A percentile compares a stretch with the other conserved stretches of the same genome.
phyloP scores from a whole-genome alignment of 1,140 invertebrate genomes.

The Anastatus disparis region DNA sequence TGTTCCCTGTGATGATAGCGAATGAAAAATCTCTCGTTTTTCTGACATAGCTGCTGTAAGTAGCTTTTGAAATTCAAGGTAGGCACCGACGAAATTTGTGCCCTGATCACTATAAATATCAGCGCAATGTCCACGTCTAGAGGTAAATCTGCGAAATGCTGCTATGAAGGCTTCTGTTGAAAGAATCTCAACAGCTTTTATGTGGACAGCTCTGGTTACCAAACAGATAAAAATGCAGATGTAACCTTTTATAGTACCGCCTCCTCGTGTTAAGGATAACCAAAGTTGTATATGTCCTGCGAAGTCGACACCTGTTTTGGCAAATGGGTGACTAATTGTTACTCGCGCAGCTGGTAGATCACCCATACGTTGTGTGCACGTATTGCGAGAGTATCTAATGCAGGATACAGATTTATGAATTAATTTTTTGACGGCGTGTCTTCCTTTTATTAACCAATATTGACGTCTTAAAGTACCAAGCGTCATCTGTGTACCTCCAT shows the following conservation, averaged over 20 bases:
- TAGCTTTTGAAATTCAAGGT: constrained; percentile 41
- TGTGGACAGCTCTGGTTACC: constrained; percentile 51
- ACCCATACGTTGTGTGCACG: neutral
- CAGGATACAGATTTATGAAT: neutral
- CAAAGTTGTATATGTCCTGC: constrained; percentile 51
- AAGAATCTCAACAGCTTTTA: constrained; percentile 54
- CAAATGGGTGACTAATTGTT: neutral
- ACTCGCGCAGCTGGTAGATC: neutral
- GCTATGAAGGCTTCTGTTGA: constrained; percentile 53
- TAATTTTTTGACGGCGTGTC: neutral
- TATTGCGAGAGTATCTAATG: neutral
- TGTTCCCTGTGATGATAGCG: constrained; percentile 17
- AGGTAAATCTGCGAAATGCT: constrained; percentile 53
- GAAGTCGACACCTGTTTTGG: constrained; percentile 51
- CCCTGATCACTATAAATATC: constrained; percentile 54
- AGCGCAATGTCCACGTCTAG: constrained; percentile 44
- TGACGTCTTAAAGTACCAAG: too few relatives aligned
- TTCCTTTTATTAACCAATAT: neutral
- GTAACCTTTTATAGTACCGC: constrained; percentile 45
- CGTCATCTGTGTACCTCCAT: too few relatives aligned
- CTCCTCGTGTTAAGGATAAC: constrained; percentile 29
- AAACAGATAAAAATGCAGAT: constrained; percentile 41
- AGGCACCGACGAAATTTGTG: constrained; percentile 42
- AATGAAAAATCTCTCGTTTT: neutral
- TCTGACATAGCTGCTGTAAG: neutral